Evolutionary conservation across 2,113 vertebrate species (phyloP), one percentile per base, ranked within the genome.

Genomic region (Saguinus midas): DNA sequence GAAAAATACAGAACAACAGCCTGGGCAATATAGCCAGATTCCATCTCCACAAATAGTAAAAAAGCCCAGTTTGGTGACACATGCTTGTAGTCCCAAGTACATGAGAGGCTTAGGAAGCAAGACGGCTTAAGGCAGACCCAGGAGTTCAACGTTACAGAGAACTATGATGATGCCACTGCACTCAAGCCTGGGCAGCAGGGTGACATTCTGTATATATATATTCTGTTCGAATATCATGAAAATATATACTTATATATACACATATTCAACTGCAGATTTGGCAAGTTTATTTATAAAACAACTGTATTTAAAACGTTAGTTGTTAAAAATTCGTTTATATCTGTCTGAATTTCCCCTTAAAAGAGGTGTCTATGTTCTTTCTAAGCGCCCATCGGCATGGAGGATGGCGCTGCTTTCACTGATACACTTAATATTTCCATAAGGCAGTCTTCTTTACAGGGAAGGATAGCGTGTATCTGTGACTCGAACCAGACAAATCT

Each of bases 401-500:
- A 81, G 58, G 35, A n/a, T 32, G 3, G 29, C 43, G 17, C 45
- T 52, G 5, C 21, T 94, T 76, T n/a, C 40, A 32, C 10, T 45
- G 57, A 16, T 58, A 87, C 16, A 78, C 6, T 57, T 93, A 52
- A 6, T 43, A 17, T 91, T 83, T 93, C 57, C 40, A 81, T 45
- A 27, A 6, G 5, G 1, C 40, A 3, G 0, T 32, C 80, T 88
- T 97, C 58, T 70, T 91, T 72, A 61, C 88, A 75, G 91, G 52
- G 32, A 72, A 82, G 5, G n/a, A 40, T 95, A 83, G 97, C 91
- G 43, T 4, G 75, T 45, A 78, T 83, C 88, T 97, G 52, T 96
- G 96, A 85, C 76, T 97, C 85, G 52, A 94, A 83, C 25, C 37
- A 95, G 75, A 97, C 94, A 78, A 88, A 82, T 96, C 81, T 90